phyloP scores from a whole-genome alignment of 2,113 vertebrate genomes.

The Athene cunicularia region DNA sequence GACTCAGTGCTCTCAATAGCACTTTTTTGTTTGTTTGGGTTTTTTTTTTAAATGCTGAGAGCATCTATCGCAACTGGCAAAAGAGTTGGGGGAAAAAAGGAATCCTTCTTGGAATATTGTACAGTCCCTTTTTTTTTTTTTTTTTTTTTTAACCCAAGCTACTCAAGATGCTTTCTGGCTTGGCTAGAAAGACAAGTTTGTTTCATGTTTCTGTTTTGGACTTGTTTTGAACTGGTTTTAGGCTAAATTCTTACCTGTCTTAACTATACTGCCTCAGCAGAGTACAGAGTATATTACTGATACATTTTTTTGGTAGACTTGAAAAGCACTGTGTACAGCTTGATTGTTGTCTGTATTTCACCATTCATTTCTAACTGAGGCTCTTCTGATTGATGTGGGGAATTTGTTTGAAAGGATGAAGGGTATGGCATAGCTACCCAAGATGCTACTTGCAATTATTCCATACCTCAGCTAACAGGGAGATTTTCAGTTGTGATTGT shows the following conservation, averaged over 20 bases:
- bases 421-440: neutral
- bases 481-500: constrained; percentile 41
- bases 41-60: neutral
- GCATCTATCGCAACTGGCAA: neutral
- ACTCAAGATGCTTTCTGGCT: neutral
- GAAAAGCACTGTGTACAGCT: neutral
- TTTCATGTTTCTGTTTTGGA: neutral
- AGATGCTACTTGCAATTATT: neutral
- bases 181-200: neutral
- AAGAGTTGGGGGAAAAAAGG: neutral
- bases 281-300: neutral
- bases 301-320: neutral
- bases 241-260: neutral
- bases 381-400: constrained; percentile 16
- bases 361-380: constrained; percentile 25
- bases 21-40: neutral
- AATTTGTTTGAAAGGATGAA: constrained; percentile 23
- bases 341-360: neutral
- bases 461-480: neutral
- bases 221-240: neutral
- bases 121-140: neutral
- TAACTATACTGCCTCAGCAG: neutral
- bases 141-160: neutral
- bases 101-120: neutral
- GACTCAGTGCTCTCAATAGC: neutral